A percentile compares a stretch with the other conserved stretches of the same genome.
Conservation (phyloP, 1,140 invertebrate species). For the Cherax destructor region DNA sequence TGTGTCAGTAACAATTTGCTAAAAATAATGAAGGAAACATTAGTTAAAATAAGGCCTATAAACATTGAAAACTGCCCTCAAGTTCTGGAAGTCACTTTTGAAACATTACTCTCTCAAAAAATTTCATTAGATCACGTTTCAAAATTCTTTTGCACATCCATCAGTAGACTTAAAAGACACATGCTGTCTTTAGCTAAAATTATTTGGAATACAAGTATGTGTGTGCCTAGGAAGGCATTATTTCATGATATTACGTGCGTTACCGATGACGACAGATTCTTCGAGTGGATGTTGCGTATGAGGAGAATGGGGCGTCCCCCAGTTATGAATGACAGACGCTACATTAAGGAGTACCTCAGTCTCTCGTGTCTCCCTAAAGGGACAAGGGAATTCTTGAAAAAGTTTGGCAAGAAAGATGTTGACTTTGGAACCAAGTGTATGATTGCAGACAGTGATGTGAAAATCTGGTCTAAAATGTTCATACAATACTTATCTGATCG, state of each 20-base stretch:
- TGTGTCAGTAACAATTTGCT: too few relatives aligned
- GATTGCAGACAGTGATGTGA: neutral
- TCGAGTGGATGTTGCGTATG: constrained; percentile 22
- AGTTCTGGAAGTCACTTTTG: neutral
- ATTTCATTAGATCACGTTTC: neutral
- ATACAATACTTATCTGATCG: neutral
- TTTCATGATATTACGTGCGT: too few relatives aligned
- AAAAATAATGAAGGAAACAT: too few relatives aligned
- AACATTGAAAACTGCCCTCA: neutral
- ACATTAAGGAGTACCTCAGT: neutral
- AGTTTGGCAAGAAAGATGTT: neutral
- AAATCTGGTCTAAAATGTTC: neutral
- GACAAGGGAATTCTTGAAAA: neutral
- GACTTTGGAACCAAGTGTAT: neutral
- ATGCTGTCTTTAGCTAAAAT: too few relatives aligned
- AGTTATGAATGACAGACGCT: neutral
- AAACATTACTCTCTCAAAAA: neutral
- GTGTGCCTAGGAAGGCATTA: too few relatives aligned
- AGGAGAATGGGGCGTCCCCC: constrained; percentile 12
- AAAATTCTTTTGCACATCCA: neutral
- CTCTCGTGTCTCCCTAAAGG: neutral
- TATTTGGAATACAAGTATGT: too few relatives aligned
- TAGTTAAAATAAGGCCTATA: too few relatives aligned
- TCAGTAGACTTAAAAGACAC: neutral
- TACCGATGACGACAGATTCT: neutral